Evolutionary conservation across 2,888 invertebrate species (phyloP).

Genomic region (Amiota mariae): DNA sequence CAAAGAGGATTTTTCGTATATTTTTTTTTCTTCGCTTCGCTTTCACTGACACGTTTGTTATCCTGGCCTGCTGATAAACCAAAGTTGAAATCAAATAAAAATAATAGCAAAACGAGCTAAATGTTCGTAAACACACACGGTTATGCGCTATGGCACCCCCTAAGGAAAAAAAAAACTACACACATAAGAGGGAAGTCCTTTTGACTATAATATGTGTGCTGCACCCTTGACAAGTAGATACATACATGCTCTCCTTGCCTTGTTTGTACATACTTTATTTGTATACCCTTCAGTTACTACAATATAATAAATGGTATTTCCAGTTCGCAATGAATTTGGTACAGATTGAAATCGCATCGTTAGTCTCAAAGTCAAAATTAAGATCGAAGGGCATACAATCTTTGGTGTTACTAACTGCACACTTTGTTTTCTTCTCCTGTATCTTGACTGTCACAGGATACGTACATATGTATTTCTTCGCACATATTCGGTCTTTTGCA

Average conservation of each 20-base stretch:
- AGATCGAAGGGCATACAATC: too few species aligned
- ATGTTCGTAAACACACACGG: background rate
- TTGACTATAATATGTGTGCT: background rate
- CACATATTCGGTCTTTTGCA: constrained; percentile 20
- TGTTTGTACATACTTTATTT: background rate
- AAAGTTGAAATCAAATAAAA: constrained; percentile 22
- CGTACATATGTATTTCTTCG: too few species aligned
- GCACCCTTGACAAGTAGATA: background rate
- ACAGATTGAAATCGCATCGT: too few species aligned
- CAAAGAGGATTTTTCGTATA: constrained; percentile 2
- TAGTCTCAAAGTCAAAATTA: too few species aligned
- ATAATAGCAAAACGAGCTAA: constrained; percentile 18
- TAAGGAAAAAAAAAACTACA: background rate
- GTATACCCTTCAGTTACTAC: background rate
- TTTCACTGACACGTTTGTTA: background rate
- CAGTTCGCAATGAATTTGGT: too few species aligned
- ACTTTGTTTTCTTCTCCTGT: background rate
- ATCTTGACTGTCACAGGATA: background rate
- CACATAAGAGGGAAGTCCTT: constrained; percentile 6
- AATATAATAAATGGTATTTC: too few species aligned
- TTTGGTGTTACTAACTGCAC: too few species aligned
- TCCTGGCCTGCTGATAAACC: constrained; percentile 9
- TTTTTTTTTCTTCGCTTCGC: background rate
- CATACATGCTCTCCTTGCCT: background rate
- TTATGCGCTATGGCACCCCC: background rate